Base-by-base conservation (phyloP, 92 coral and sea anemone species). In the Ricordea florida region DNA sequence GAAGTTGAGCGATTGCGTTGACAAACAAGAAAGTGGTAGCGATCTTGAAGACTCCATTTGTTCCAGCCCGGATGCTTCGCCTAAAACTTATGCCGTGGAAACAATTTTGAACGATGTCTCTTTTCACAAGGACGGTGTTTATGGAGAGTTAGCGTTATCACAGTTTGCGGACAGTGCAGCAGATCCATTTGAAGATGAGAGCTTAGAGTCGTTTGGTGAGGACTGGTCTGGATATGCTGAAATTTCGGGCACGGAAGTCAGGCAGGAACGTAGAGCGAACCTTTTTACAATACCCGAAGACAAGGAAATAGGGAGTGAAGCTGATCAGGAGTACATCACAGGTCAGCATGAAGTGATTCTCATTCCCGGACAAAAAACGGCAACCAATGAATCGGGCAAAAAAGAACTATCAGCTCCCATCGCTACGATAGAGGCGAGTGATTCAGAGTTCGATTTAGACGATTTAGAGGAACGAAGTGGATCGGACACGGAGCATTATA, bases 201-300 rank as follows among this genome's bases (percentile, higher is more conserved):
- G 55, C 31, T 57, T 57, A 21, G 79, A 72, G 23, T 33, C 35
- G 41, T 59, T 15, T 33, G 43, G 68, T 6, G 69, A 72, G 20
- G 79, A 72, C 16, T 72, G 66, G 79, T 32, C 16, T 21, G 79
- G 31, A 43, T 59, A 56, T 57, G 25, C 46, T 16, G 69, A 72
- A 25, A n/a, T n/a, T n/a, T n/a, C n/a, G n/a, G n/a, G n/a, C n/a
- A n/a, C n/a, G n/a, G 79, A 72, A 32, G 22, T 38, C 69, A 43
- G 43, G 14, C 44, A 51, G 21, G 69, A 28, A 5, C 66, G 79
- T 14, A 44, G 22, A 20, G 56, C 79, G 14, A 15, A 21, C 22
- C 79, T 72, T 10, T 72, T 37, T 57, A 72, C 79, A 2, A 72
- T 72, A 35, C 79, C 79, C 2, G 79, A 72, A 22, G 79, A 72